Evolutionary conservation across 2,888 invertebrate species (phyloP).

Genomic region (Drosophila pegasa): DNA sequence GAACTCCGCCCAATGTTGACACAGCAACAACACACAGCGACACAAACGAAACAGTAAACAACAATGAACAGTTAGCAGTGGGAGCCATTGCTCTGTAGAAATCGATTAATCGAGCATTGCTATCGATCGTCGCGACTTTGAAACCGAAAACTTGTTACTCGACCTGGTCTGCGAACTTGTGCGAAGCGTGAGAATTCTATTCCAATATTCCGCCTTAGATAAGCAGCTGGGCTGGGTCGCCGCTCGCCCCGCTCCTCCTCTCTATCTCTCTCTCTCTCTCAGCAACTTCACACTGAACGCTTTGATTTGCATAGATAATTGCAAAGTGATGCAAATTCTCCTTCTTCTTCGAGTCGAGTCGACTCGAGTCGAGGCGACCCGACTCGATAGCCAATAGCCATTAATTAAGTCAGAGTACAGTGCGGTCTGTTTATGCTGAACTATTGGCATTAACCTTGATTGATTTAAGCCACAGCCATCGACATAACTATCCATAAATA

Average conservation of each 20-base stretch:
- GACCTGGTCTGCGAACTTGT: conserved; percentile 20
- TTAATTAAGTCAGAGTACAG: conserved; percentile 62
- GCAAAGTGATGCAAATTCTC: conserved; percentile 72
- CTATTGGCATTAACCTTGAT: conserved; percentile 60
- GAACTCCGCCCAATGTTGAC: conserved; percentile 49
- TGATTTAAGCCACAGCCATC: conserved; percentile 46
- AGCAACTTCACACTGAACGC: conserved; percentile 28
- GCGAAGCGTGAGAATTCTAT: conserved; percentile 32
- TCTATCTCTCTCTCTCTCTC: neutral
- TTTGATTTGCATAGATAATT: conserved; percentile 76
- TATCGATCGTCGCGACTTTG: conserved; percentile 41
- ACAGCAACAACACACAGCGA: conserved; percentile 28
- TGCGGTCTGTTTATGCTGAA: conserved; percentile 16
- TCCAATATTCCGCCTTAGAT: neutral
- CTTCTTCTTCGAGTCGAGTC: neutral
- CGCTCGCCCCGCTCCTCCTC: neutral
- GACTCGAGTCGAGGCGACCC: neutral
- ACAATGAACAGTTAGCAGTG: conserved; percentile 23
- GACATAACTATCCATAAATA: conserved; percentile 30
- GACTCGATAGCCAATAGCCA: conserved; percentile 46
- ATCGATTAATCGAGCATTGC: conserved; percentile 66
- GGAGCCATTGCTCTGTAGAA: conserved; percentile 51
- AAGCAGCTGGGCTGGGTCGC: neutral
- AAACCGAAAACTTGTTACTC: conserved; percentile 14
- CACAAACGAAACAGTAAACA: conserved; percentile 15